phyloP scores from a whole-genome alignment of 2,888 invertebrate species.

The Phyllotreta cruciferae region DNA sequence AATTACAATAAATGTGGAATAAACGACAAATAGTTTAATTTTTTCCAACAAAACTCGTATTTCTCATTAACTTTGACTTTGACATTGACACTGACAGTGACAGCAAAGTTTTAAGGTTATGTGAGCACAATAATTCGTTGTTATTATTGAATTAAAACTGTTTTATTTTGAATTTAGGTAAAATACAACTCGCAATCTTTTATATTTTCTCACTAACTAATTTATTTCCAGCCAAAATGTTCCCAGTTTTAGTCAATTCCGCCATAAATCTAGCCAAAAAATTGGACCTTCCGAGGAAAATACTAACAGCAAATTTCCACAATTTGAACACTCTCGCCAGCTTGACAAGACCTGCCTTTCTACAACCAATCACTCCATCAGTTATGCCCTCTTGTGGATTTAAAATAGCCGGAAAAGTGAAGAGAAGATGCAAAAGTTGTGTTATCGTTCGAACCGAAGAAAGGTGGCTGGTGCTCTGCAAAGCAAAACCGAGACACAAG shows the following conservation, averaged over 20 bases:
- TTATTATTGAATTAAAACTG: background rate
- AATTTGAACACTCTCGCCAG: background rate
- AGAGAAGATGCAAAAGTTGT: conserved; percentile 80
- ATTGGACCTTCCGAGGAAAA: conserved; percentile 22
- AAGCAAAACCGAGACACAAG: conserved; percentile 80
- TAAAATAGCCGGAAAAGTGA: conserved; percentile 74
- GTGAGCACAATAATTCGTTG: background rate
- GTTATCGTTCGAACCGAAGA: conserved; percentile 74
- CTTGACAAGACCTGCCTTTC: conserved; percentile 16
- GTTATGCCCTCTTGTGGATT: conserved; percentile 64
- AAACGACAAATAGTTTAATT: too few relatives aligned
- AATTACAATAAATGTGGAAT: too few relatives aligned
- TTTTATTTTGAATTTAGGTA: conserved; percentile 1
- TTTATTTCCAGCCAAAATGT: conserved; percentile 20
- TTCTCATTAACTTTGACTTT: too few relatives aligned
- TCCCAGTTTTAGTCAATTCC: conserved; percentile 16
- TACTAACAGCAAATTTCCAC: conserved; percentile 24
- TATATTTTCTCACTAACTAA: background rate
- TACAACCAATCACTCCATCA: conserved; percentile 41
- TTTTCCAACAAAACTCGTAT: too few relatives aligned
- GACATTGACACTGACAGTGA: too few relatives aligned
- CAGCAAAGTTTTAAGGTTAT: conserved; percentile 1
- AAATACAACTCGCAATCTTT: background rate
- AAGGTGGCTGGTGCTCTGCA: conserved; percentile 76
- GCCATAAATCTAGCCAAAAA: conserved; percentile 22